Base-by-base conservation (phyloP, 2,888 invertebrate genomes). In the Sicus ferrugineus region DNA sequence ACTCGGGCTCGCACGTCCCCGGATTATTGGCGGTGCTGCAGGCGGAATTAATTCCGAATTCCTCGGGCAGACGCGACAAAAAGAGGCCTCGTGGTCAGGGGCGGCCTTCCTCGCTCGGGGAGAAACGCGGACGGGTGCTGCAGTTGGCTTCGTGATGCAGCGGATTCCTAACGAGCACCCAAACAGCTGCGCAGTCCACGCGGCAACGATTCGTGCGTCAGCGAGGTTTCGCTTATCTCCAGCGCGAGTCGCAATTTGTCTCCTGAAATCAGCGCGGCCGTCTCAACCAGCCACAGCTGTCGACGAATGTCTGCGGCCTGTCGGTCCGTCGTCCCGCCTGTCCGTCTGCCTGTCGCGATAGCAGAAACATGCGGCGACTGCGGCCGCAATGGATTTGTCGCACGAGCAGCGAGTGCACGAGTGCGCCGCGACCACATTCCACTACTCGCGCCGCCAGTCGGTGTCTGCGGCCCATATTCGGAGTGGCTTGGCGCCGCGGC, bases 401-500 rank as follows among this genome's bases (percentile, higher is more conserved):
- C 26, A 9, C 21, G 56, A 61, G 61, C 14, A n/a, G n/a, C n/a
- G n/a, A n/a, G n/a, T n/a, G 38, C 14, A 42, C 46, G 50, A 64
- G 21, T 48, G 50, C 9, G 50, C 30, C 50, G 16, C 21, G 38
- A 31, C 28, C 64, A 16, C 52, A 64, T 64, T 64, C 64, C 52
- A 23, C 34, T 30, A 34, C 28, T 23, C 26, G 16, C 34, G 19
- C 34, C 31, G 31, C 21, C 34, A 23, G 23, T 42, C 23, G n/a
- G n/a, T 30, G 56, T 58, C 30, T 58, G 46, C 30, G 46, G 50
- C 23, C 67, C 67, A 59, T 67, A 67, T 67, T 67, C 31, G 67
- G 67, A 59, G 59, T 21, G 31, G 30, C 38, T 63, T 65, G 64
- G 52, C 54, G 28, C 34, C 28, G 28, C n/a, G 38, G 11, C 26